Percentiles rank a stretch among this genome's conserved stretches.
These are phyloP conservation scores for Carduelis carduelis DNA, from an alignment of 2,797 vertebrate species.

Conservation along the genomic window DNA sequence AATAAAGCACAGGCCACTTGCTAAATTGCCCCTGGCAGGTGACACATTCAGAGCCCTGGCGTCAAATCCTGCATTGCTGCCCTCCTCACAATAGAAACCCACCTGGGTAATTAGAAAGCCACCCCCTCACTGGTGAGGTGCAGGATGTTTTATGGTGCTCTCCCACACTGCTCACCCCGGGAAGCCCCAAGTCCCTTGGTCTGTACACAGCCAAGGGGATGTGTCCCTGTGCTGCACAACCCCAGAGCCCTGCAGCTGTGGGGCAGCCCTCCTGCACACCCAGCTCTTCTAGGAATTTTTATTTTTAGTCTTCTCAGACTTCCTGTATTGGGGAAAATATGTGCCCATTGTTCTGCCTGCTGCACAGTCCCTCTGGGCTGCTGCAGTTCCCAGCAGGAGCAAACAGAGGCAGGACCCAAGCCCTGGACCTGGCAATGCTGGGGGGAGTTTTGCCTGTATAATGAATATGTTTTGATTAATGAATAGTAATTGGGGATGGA, in stretches of 20 bases:
- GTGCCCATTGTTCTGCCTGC: not conserved
- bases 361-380: not conserved
- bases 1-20: not conserved
- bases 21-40: conserved; percentile 25
- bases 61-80: conserved; percentile 62
- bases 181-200: not conserved
- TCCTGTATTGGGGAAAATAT: accelerated
- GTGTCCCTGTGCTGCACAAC: not conserved
- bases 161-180: not conserved
- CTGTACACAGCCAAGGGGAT: not conserved
- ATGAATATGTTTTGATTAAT: not conserved
- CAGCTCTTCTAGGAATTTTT: not conserved
- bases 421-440: not conserved
- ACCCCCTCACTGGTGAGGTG: not conserved
- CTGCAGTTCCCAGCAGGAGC: not conserved
- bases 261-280: not conserved
- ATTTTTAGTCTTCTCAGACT: not conserved
- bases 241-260: accelerated
- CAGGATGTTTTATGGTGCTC: conserved; percentile 41
- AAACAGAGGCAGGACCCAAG: not conserved
- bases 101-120: conserved; percentile 56
- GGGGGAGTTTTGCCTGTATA: not conserved
- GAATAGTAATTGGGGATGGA: not conserved
- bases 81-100: conserved; percentile 45
- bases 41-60: conserved; percentile 58